Base-by-base conservation (phyloP, 1,140 invertebrate genomes). In the Camponotus vicinus region DNA sequence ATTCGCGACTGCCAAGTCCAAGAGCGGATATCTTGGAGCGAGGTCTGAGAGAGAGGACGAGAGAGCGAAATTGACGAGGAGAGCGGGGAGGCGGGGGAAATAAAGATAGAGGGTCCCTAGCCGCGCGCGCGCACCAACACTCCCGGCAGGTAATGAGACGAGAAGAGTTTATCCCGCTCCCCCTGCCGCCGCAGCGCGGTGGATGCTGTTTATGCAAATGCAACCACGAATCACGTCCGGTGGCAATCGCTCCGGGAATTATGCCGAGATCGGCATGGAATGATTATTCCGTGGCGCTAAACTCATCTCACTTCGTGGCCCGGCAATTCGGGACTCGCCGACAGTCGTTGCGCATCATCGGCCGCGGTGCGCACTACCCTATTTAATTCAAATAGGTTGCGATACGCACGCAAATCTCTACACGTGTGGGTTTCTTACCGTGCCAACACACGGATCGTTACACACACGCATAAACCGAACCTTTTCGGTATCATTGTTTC, bases 181-280 rank as follows among this genome's bases (percentile, higher is more conserved):
- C 71, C 27, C 27, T 4, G 70, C 73, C 40, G 59, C 52, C 52
- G 49, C 85, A n/a, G 49, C 59, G 75, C 84, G 55, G 42, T 73
- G 71, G 86, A 90, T 90, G 86, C 87, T 91, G 79, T 91, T 91
- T 91, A 91, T 91, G 89, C 87, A 91, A 91, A 91, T 91, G 52
- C 75, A 66, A 32, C 75, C 66, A 82, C 87, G 89, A 89, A 89
- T 91, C 90, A 57, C 89, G 84, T 85, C 79, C 90, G 71, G 87
- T 91, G 84, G 87, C 89, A 90, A 91, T 90, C 87, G 90, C 69
- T 76, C 55, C 79, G 63, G 84, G 86, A 91, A 91, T 91, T 91
- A 91, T 91, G 52, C 90, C 89, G 79, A 57, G 84, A 85, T 91
- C 67, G 84, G 86, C 86, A 79, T 77, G 76, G 86, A 90, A 90